A percentile compares a stretch with the other conserved stretches of the same genome.
Conservation (phyloP, 1,140 invertebrate species). For the Zophobas atratus region DNA sequence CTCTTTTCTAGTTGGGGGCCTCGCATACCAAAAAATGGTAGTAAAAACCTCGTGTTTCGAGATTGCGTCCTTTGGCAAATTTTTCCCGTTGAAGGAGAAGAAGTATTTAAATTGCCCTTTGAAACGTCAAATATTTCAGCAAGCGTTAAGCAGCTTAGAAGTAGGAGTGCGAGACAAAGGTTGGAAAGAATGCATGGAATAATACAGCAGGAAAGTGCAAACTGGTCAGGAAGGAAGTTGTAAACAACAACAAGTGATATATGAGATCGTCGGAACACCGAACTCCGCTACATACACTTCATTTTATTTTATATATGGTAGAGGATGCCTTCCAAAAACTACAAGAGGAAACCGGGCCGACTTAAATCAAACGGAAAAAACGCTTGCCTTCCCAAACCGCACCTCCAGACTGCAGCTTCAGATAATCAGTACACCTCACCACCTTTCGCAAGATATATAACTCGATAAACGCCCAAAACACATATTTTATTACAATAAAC, state of each 20-base stretch:
- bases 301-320: constrained; percentile 49
- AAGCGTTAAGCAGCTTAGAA: constrained; percentile 42
- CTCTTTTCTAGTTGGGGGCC: too few species aligned
- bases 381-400: constrained; percentile 35
- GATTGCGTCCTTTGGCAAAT: constrained; percentile 17
- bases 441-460: constrained; percentile 10
- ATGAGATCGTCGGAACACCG: constrained; percentile 46
- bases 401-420: constrained; percentile 36
- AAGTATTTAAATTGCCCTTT: constrained; percentile 31
- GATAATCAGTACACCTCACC: constrained; percentile 26
- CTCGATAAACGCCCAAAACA: constrained; percentile 12
- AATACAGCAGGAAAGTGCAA: constrained; percentile 48
- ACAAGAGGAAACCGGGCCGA: constrained; percentile 44
- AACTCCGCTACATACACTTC: constrained; percentile 47
- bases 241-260: constrained; percentile 54
- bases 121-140: constrained; percentile 14
- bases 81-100: not conserved
- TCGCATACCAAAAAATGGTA: not conserved
- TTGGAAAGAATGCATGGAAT: constrained; percentile 45
- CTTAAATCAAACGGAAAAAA: constrained; percentile 49
- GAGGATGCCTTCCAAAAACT: constrained; percentile 45
- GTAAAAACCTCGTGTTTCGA: not conserved
- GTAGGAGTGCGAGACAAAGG: constrained; percentile 47
- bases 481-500: not conserved
- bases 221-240: constrained; percentile 53